Base-by-base conservation (phyloP, 2,888 invertebrate genomes). In the Anticlea derivata region DNA sequence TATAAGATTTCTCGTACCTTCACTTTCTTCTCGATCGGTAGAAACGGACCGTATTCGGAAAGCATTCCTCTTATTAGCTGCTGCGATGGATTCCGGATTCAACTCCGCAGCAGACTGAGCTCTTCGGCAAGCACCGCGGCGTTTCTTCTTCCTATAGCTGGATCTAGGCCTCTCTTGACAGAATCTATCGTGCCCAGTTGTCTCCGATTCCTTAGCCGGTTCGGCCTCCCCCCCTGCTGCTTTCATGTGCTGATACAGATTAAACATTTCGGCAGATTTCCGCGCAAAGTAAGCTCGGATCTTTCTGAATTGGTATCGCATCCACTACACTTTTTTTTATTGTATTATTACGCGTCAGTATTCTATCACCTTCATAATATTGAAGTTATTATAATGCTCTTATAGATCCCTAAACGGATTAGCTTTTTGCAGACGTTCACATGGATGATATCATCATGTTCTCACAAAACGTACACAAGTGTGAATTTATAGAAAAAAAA, bases 181-280 rank as follows among this genome's bases (percentile, higher is more conserved):
- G 75, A 96, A 96, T 64, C 95, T 91, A 69, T 96, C 96, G 68
- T 96, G 96, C 0, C 96, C 96, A 5, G 95, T 96, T 1, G 94
- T 93, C 68, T 94, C 93, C 0, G 91, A 78, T 60, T 86, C 92
- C 56, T 83, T 92, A 60, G 75, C 85, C 17, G 90, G 92, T 64
- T 86, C 93, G 2, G 86, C 90, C 8, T 92, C 91, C 13, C 86
- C 92, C 44, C 91, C 92, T 10, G 92, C 92, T 66, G 60, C 51
- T 33, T 93, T 92, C 81, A 95, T 93, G 58, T 92, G 94, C 67
- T 95, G 94, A 68, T 96, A 95, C 54, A 96, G 83, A 67, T 95
- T 96, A 76, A 96, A 96, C 95, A 96, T 96, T 62, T 86, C 91
- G 7, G 54, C 63, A 10, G 73, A 57, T 63, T 68, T 46, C 47